A percentile compares a stretch with the other conserved stretches of the same genome.
These are phyloP conservation scores for Luscinia luscinia DNA, from an alignment of 2,797 vertebrate genomes.

Conservation along the genomic window DNA sequence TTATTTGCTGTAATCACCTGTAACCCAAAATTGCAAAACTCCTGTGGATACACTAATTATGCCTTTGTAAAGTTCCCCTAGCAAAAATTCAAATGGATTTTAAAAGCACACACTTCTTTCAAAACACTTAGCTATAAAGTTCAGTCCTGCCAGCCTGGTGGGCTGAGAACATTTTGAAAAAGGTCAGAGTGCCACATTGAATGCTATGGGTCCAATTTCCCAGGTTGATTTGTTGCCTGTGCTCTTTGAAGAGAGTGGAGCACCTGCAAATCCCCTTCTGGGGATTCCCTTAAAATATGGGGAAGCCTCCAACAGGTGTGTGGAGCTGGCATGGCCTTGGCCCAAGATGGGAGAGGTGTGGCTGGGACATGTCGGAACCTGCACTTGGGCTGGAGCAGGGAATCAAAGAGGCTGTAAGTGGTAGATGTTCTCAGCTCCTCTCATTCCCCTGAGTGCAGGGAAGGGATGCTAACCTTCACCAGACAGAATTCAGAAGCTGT, in stretches of 20 bases:
- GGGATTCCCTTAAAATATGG: constrained; percentile 61
- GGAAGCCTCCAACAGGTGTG: constrained; percentile 64
- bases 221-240: constrained; percentile 23
- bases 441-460: not conserved
- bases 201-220: constrained; percentile 6
- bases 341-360: constrained; percentile 28
- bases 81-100: constrained; percentile 32
- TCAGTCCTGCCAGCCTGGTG: not conserved
- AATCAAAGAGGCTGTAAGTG: not conserved
- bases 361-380: not conserved
- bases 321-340: constrained; percentile 33
- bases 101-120: constrained; percentile 11
- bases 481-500: not conserved
- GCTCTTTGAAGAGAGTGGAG: constrained; percentile 12
- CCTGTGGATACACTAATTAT: not conserved
- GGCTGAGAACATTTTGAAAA: not conserved
- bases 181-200: not conserved
- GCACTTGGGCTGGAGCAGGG: not conserved
- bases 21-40: constrained; percentile 45
- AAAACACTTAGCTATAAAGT: not conserved
- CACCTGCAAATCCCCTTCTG: constrained; percentile 61
- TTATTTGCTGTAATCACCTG: constrained; percentile 48
- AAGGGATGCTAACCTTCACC: not conserved
- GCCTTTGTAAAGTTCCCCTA: not conserved
- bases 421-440: constrained; percentile 12